phyloP scores from a whole-genome alignment of 2,888 invertebrate species.

The Limnephilus rhombicus region DNA sequence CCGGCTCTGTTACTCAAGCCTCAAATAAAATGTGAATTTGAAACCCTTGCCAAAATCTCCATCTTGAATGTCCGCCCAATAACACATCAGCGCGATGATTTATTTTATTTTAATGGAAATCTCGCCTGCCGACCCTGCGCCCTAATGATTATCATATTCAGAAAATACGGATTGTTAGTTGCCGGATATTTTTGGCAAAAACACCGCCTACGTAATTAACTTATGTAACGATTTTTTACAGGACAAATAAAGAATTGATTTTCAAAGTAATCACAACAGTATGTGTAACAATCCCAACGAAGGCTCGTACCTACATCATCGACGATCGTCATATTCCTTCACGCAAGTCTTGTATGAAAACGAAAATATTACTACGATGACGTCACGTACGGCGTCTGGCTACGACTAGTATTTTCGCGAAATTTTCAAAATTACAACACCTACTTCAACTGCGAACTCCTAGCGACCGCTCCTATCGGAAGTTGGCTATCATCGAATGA shows the following conservation, averaged over 20 bases:
- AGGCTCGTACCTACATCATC: too few relatives aligned
- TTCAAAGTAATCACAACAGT: neutral
- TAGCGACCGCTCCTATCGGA: neutral
- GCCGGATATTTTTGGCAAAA: slow-evolving; percentile 31
- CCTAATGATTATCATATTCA: slow-evolving; percentile 31
- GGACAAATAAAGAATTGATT: neutral
- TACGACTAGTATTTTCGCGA: too few relatives aligned
- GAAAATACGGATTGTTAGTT: slow-evolving; percentile 12
- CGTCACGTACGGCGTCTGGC: too few relatives aligned
- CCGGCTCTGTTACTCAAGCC: slow-evolving; percentile 16
- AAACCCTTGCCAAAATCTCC: slow-evolving; percentile 54
- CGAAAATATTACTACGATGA: too few relatives aligned
- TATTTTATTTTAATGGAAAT: slow-evolving; percentile 58
- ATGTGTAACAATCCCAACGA: too few relatives aligned
- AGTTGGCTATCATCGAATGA: neutral
- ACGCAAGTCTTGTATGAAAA: too few relatives aligned
- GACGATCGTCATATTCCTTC: too few relatives aligned
- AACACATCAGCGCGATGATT: slow-evolving; percentile 59
- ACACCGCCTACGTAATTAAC: slow-evolving; percentile 18
- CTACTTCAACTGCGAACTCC: neutral
- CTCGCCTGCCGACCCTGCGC: slow-evolving; percentile 31
- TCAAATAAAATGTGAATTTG: slow-evolving; percentile 60
- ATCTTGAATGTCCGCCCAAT: slow-evolving; percentile 16
- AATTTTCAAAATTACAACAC: neutral
- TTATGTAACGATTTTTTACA: neutral